Conservation (phyloP, 2,888 invertebrate species). For the Rhaphigaster nebulosa region DNA sequence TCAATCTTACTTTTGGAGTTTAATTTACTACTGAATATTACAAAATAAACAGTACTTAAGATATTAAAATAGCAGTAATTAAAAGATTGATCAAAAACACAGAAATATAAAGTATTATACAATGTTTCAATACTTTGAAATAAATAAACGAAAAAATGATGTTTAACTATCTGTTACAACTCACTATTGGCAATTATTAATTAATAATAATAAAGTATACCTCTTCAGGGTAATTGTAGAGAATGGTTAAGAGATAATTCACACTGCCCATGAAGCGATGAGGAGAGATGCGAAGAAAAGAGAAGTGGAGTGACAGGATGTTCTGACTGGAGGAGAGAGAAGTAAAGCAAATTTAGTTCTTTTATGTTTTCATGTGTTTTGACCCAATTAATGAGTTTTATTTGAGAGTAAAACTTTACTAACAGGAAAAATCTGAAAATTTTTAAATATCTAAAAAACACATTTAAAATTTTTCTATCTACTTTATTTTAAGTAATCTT, state of each 20-base stretch:
- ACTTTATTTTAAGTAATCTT: too few relatives aligned
- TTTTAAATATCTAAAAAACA: background rate
- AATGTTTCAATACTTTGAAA: background rate
- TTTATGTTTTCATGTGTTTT: background rate
- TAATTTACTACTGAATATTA: background rate
- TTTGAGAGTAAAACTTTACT: background rate
- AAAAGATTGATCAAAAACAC: too few relatives aligned
- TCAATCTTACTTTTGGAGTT: background rate
- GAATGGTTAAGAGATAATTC: background rate
- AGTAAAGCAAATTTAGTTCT: background rate
- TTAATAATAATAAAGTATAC: background rate
- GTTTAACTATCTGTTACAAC: background rate
- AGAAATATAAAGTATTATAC: background rate
- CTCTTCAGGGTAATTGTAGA: background rate
- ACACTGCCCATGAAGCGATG: background rate
- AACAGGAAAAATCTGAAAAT: background rate
- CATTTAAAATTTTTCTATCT: background rate
- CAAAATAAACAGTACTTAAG: background rate
- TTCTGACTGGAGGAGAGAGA: background rate
- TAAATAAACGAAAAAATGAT: background rate
- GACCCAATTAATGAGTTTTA: background rate
- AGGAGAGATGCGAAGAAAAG: background rate
- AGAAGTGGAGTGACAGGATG: background rate
- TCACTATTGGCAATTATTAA: background rate
- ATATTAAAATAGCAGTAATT: background rate